These are phyloP conservation scores for Neopipo cinnamomea DNA, from an alignment of 2,113 vertebrate genomes.

Conservation along the genomic window DNA sequence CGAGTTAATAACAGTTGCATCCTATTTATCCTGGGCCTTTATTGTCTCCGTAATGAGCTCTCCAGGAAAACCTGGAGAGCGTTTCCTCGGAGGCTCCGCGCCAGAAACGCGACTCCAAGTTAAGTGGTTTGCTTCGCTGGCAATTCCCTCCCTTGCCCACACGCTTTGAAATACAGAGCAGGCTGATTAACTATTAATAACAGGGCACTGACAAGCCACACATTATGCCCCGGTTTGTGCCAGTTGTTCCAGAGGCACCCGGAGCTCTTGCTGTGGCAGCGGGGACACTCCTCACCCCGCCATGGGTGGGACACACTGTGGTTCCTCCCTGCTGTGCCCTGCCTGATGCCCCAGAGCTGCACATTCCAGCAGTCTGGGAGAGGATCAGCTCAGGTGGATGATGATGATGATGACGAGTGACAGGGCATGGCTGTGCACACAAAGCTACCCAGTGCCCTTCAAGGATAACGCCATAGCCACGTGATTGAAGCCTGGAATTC, in stretches of 20 bases:
- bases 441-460: not conserved
- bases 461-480: fast-evolving
- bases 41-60: slow-evolving; percentile 57
- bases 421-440: not conserved
- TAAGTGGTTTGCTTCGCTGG: slow-evolving; percentile 1
- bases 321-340: fast-evolving
- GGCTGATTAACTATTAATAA: not conserved
- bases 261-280: fast-evolving
- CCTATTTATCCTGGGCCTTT: slow-evolving; percentile 50
- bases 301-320: fast-evolving
- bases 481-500: not conserved
- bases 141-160: slow-evolving; percentile 9
- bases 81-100: slow-evolving; percentile 10
- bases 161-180: not conserved
- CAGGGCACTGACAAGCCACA: not conserved
- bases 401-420: not conserved
- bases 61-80: slow-evolving; percentile 63
- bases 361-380: not conserved
- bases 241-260: fast-evolving
- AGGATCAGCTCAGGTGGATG: not conserved
- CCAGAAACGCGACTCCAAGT: slow-evolving; percentile 32
- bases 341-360: fast-evolving
- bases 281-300: not conserved
- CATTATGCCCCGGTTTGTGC: not conserved
- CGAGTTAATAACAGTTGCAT: slow-evolving; percentile 43